These are phyloP conservation scores for Pararge aegeria DNA, from an alignment of 1,140 invertebrate genomes.

Conservation along the genomic window DNA sequence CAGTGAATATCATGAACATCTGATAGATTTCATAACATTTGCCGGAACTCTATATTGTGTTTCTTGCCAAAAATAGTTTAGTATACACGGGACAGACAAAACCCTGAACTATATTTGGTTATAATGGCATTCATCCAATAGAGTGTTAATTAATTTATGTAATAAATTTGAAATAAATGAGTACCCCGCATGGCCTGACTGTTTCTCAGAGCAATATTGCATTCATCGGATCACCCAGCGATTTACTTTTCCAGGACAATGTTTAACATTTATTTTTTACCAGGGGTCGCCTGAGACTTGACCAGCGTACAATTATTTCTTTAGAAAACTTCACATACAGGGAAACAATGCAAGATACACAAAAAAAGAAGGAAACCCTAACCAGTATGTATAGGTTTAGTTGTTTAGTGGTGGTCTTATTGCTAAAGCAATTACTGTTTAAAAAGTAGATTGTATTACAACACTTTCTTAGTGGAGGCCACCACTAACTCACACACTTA, in stretches of 20 bases:
- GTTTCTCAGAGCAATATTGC: slow-evolving; percentile 1
- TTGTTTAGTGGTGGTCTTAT: too few species aligned
- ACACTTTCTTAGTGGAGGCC: too few species aligned
- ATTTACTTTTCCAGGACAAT: background rate
- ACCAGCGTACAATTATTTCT: too few species aligned
- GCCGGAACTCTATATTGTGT: background rate
- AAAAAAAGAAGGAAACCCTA: too few species aligned
- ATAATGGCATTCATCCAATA: slow-evolving; percentile 5
- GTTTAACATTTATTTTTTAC: background rate
- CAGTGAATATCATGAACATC: background rate
- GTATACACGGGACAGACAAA: background rate
- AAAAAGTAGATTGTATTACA: too few species aligned
- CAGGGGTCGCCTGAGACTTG: too few species aligned
- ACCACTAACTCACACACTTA: too few species aligned
- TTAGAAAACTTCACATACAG: too few species aligned
- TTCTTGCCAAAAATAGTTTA: slow-evolving; percentile 2
- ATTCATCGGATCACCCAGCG: background rate
- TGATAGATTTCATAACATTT: background rate
- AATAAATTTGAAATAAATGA: slow-evolving; percentile 6
- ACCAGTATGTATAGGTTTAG: too few species aligned
- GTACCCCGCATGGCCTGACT: background rate
- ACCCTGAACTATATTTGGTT: slow-evolving; percentile 8
- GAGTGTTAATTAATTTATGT: slow-evolving; percentile 13
- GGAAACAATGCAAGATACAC: too few species aligned
- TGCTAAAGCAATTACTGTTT: too few species aligned